phyloP scores from a whole-genome alignment of 2,888 invertebrate species.

The Bibio marci region DNA sequence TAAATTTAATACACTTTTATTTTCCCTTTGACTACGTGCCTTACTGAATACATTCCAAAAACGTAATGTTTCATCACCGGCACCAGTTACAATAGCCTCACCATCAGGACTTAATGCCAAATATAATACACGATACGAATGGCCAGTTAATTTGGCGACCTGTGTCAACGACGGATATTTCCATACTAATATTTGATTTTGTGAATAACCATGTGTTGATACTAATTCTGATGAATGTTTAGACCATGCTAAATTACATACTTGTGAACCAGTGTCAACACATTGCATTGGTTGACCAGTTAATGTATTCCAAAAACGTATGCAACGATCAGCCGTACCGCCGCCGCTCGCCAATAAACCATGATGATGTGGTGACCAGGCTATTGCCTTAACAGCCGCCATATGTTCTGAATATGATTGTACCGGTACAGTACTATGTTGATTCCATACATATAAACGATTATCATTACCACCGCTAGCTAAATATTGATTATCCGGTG shows the following conservation, averaged over 20 bases:
- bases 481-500: constrained; percentile 90
- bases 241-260: constrained; percentile 97
- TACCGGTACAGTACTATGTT: constrained; percentile 73
- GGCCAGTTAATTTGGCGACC: constrained; percentile 93
- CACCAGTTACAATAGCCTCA: constrained; percentile 96
- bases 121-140: constrained; percentile 89
- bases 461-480: constrained; percentile 96
- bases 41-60: constrained; percentile 99
- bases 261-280: constrained; percentile 94
- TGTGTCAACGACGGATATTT: constrained; percentile 94
- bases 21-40: constrained; percentile 84
- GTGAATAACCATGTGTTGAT: constrained; percentile 96
- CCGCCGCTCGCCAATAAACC: constrained; percentile 91
- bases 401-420: constrained; percentile 94
- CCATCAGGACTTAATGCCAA: constrained; percentile 95
- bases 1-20: constrained; percentile 81
- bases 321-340: constrained; percentile 97
- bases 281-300: constrained; percentile 97
- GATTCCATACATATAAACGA: constrained; percentile 40
- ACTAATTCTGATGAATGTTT: constrained; percentile 96
- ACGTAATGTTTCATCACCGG: constrained; percentile 92
- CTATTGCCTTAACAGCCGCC: constrained; percentile 96
- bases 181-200: constrained; percentile 98
- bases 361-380: constrained; percentile 98
- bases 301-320: constrained; percentile 95